Base-by-base conservation (phyloP, 2,888 invertebrate genomes). In the Aspidiotus rigidus region DNA sequence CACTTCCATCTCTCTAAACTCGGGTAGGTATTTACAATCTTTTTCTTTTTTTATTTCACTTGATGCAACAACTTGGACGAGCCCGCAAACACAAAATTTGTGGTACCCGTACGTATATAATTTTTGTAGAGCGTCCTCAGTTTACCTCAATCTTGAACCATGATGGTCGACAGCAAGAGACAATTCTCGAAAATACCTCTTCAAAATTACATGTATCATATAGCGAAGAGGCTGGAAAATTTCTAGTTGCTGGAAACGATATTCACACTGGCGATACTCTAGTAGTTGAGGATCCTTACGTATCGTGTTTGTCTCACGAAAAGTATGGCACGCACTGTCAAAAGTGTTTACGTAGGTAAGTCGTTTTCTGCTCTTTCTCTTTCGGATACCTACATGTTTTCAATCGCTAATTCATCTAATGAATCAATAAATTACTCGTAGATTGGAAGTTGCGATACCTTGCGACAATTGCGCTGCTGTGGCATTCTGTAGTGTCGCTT, bases 291-390 rank as follows among this genome's bases (percentile, higher is more conserved):
- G 79, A 81, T 44, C 88, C 92, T 0, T 85, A 86, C 73, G 88
- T 87, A 0, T 85, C 89, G 0, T 88, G 87, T 74, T 80, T 92
- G 1, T 78, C 88, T 13, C 84, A 88, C 0, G 86, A 86, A 73
- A 85, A 81, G 77, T 88, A 85, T 76, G 90, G 90, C 2, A 85
- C 87, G 1, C 88, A 90, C 76, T 92, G 92, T 75, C 84, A 88
- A 72, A 84, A 90, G 76, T 92, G 92, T 76, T 89, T 90, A 74
- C 81, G 82, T 75, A 84, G 88, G 89, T 89, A 74, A 72, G 69
- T 15, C 44, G 42, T 10, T 13, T 17, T 39, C 28, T 10, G 39
- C 59, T 17, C 56, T 28, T 7, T 59, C 1, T 13, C 2, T 49
- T 49, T 49, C 49, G 49, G 49, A 13, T 49, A 2, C 11, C 11